Conservation (phyloP, 2,888 invertebrate species). For the Limenitis arthemis region DNA sequence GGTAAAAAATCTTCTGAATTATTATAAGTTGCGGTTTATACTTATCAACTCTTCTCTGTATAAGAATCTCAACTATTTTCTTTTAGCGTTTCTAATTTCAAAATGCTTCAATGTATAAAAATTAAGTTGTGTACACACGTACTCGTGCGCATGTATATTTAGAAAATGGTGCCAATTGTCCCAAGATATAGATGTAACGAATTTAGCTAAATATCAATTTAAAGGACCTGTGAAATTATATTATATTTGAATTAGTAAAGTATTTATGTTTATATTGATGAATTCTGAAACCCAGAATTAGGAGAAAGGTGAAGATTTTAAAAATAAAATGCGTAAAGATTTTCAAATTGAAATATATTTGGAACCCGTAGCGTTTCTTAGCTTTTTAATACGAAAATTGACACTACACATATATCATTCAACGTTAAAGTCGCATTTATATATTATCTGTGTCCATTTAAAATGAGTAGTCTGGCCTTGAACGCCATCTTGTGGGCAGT, state of each 20-base stretch:
- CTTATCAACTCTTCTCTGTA: constrained; percentile 59
- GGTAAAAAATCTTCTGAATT: constrained; percentile 34
- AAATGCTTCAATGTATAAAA: constrained; percentile 4
- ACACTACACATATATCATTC: too few species aligned
- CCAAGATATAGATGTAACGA: constrained; percentile 18
- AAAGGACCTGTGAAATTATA: constrained; percentile 46
- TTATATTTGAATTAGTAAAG: constrained; percentile 39
- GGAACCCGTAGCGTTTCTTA: constrained; percentile 59
- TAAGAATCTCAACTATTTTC: constrained; percentile 58
- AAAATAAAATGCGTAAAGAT: constrained; percentile 37
- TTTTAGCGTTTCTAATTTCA: constrained; percentile 52
- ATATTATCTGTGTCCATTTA: too few species aligned
- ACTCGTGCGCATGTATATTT: constrained; percentile 9
- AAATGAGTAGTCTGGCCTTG: too few species aligned
- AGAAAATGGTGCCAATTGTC: constrained; percentile 29
- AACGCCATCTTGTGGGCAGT: too few species aligned
- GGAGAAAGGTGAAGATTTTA: background rate
- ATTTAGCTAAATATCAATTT: constrained; percentile 38
- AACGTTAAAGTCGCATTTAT: too few species aligned
- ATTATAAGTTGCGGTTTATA: constrained; percentile 63
- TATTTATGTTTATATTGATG: too few species aligned
- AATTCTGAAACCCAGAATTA: too few species aligned
- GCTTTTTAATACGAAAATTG: too few species aligned
- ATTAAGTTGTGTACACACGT: too few species aligned
- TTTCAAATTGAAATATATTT: constrained; percentile 67